These are phyloP conservation scores for Sphaerodactylus townsendi DNA, from an alignment of 2,113 vertebrate species.

Conservation along the genomic window DNA sequence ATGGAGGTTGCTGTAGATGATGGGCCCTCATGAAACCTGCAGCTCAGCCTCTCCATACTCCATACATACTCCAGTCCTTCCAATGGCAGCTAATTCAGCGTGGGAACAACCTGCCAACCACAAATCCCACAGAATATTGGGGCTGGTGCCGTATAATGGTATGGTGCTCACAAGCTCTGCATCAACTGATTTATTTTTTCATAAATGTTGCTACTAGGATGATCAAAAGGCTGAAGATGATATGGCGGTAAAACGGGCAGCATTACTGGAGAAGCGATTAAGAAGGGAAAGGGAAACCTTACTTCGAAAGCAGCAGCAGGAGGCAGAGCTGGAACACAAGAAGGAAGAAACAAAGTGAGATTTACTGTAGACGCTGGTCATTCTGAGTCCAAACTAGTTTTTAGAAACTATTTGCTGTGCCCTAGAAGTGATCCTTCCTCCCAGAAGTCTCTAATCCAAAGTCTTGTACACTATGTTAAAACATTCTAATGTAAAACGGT, in stretches of 20 bases:
- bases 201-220: slow-evolving; percentile 77
- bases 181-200: slow-evolving; percentile 36
- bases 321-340: slow-evolving; percentile 90
- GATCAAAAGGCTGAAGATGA: slow-evolving; percentile 91
- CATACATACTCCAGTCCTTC: no score
- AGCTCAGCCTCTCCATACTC: no score
- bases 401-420: background rate
- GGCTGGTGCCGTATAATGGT: no score
- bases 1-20: no score
- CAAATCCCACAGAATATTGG: no score
- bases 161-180: background rate
- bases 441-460: background rate
- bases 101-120: no score
- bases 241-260: slow-evolving; percentile 95
- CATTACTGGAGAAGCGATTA: slow-evolving; percentile 91
- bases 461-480: background rate
- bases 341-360: slow-evolving; percentile 93
- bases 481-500: background rate
- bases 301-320: slow-evolving; percentile 89
- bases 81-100: no score
- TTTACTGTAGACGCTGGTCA: background rate
- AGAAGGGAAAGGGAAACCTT: slow-evolving; percentile 91
- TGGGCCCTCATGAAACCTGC: no score
- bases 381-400: background rate
- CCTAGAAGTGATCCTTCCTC: background rate